Evolutionary conservation across 2,888 invertebrate species (phyloP).

Genomic region (Tetragonula carbonaria): DNA sequence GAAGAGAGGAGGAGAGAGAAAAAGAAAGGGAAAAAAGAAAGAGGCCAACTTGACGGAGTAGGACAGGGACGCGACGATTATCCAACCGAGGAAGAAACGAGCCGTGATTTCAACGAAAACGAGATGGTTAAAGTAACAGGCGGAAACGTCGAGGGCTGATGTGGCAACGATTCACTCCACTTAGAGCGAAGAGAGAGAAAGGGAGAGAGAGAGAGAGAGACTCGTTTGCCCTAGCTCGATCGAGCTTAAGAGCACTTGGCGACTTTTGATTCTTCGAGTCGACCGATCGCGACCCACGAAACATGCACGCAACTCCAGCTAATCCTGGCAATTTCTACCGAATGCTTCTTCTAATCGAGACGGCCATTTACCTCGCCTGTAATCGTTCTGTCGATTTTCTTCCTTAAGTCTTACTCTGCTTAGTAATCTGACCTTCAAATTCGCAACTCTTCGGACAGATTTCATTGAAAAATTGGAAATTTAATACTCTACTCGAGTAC

Average conservation of each 20-base stretch:
- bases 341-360: slow-evolving; percentile 55
- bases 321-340: slow-evolving; percentile 29
- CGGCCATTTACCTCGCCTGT: neutral
- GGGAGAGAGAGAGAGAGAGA: neutral
- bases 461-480: too few relatives aligned
- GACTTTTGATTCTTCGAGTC: slow-evolving; percentile 80
- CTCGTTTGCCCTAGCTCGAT: slow-evolving; percentile 16
- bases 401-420: too few relatives aligned
- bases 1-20: too few relatives aligned
- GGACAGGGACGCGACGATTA: slow-evolving; percentile 30
- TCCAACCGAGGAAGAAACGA: slow-evolving; percentile 4
- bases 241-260: slow-evolving; percentile 74
- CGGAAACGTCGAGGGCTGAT: slow-evolving; percentile 13
- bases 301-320: slow-evolving; percentile 2
- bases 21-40: too few relatives aligned
- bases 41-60: neutral
- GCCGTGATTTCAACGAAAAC: slow-evolving; percentile 2
- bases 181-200: slow-evolving; percentile 57
- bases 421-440: too few relatives aligned
- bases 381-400: neutral
- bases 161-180: slow-evolving; percentile 76
- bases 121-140: slow-evolving; percentile 25
- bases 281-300: slow-evolving; percentile 52
- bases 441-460: too few relatives aligned
- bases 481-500: too few relatives aligned